Base-by-base conservation (phyloP, 2,113 vertebrate genomes). In the Euleptes europaea region DNA sequence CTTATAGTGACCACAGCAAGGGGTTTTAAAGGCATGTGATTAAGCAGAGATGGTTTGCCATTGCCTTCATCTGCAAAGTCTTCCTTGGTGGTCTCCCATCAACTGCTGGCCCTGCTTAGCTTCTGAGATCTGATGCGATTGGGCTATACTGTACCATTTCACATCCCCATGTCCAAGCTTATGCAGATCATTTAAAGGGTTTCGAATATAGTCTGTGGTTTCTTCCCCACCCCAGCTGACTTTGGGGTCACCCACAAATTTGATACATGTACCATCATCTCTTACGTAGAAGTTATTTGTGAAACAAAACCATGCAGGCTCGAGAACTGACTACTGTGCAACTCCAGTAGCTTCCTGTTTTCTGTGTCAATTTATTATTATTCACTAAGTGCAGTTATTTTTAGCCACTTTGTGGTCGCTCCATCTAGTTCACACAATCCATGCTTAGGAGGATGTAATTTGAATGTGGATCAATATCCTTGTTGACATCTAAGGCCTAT, bases 301-400 rank as follows among this genome's bases (percentile, higher is more conserved):
- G 76, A 72, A 72, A 40, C 84, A 47, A 85, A 80, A 80, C 19
- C 13, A 54, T 38, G 14, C 47, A 57, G 40, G 71, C 70, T 44
- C 17, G 23, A 63, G 40, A 35, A 72, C 42, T 78, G 47, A 84
- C n/a, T 80, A 54, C 67, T 65, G 5, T 33, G 72, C 67, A 85
- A 31, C 31, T 79, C n/a, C 21, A 28, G 40, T 47, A 71, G 66
- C 76, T 49, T 17, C 67, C 76, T 21, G 21, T 73, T 65, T 72
- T 78, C 51, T 65, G 38, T 85, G n/a, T 85, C 69, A 73, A 83
- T 85, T 79, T 42, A 73, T 85, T 85, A 49, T 80, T 79, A 72
- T 70, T 66, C 69, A 49, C n/a, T 15, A 54, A 85, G n/a, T 73
- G 69, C 40, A 73, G 42, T 73, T 85, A 79, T 73, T 80, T 80